Percentiles rank a stretch among this genome's conserved stretches.
Evolutionary conservation across 2,888 invertebrate species (phyloP).

Genomic region (Dicyrtoma fusca): DNA sequence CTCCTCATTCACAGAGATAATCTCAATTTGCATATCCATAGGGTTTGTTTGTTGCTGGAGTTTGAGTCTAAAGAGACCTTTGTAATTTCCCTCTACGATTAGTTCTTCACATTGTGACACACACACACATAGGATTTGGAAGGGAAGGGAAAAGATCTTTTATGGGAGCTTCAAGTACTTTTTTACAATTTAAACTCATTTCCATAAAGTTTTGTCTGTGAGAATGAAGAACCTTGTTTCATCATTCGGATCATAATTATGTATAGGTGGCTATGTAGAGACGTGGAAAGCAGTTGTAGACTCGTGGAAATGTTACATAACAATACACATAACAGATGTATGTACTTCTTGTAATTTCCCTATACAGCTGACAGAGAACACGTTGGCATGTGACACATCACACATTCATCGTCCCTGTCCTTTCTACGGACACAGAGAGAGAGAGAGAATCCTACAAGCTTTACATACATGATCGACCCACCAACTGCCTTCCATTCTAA

Average conservation of each 20-base stretch:
- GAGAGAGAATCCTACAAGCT: too few species aligned
- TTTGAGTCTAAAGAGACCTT: not conserved
- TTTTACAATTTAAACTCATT: slow-evolving; percentile 10
- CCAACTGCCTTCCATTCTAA: not conserved
- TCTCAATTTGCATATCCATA: slow-evolving; percentile 23
- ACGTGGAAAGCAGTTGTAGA: too few species aligned
- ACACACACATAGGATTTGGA: slow-evolving; percentile 8
- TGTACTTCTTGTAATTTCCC: too few species aligned
- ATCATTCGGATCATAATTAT: slow-evolving; percentile 13
- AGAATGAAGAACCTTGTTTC: slow-evolving; percentile 3
- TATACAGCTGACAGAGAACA: too few species aligned
- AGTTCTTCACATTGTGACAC: slow-evolving; percentile 7
- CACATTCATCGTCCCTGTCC: too few species aligned
- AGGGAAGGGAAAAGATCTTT: not conserved
- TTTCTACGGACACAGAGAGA: too few species aligned
- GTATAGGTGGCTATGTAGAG: not conserved
- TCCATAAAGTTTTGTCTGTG: slow-evolving; percentile 7
- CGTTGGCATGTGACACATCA: too few species aligned
- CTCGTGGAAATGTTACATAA: too few species aligned
- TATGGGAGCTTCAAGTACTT: not conserved
- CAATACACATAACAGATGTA: too few species aligned
- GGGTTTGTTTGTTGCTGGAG: not conserved
- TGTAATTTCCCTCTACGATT: slow-evolving; percentile 2
- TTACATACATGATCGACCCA: too few species aligned
- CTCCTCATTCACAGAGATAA: slow-evolving; percentile 14